phyloP scores from a whole-genome alignment of 1,140 invertebrate genomes.

The Sycobia sp. region DNA sequence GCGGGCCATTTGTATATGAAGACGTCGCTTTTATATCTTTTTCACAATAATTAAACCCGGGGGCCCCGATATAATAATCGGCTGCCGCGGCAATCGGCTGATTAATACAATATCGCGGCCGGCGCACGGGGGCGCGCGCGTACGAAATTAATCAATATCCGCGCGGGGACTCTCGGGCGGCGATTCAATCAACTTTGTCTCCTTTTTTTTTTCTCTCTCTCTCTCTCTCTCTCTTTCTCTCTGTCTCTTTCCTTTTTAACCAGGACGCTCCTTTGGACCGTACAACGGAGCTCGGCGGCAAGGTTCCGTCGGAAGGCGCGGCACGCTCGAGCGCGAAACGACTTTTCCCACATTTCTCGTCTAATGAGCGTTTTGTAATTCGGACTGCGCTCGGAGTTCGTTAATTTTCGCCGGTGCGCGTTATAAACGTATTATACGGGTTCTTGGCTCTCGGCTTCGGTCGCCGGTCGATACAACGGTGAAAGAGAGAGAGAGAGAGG shows the following conservation, averaged over 20 bases:
- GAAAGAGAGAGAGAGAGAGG: too few relatives aligned
- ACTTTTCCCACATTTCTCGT: too few relatives aligned
- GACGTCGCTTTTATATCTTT: not conserved
- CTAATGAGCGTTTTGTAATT: too few relatives aligned
- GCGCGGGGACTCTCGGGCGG: not conserved
- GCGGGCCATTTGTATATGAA: not conserved
- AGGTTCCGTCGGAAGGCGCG: too few relatives aligned
- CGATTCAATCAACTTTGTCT: slow-evolving; percentile 14
- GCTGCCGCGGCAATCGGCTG: not conserved
- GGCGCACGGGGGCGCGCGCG: not conserved
- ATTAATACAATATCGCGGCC: slow-evolving; percentile 9
- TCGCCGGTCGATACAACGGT: too few relatives aligned
- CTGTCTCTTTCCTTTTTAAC: not conserved
- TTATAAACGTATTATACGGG: too few relatives aligned
- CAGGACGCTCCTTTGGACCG: not conserved
- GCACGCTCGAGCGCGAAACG: too few relatives aligned
- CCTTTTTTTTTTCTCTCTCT: not conserved
- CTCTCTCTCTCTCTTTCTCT: not conserved
- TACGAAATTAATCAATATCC: slow-evolving; percentile 1
- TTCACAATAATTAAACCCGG: too few relatives aligned
- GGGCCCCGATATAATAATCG: not conserved
- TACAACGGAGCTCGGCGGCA: too few relatives aligned
- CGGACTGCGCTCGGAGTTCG: too few relatives aligned
- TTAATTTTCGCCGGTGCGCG: too few relatives aligned
- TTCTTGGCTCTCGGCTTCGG: too few relatives aligned